A percentile compares a stretch with the other conserved stretches of the same genome.
phyloP scores from a whole-genome alignment of 2,797 vertebrate genomes.

The Thripadectes ignobilis region DNA sequence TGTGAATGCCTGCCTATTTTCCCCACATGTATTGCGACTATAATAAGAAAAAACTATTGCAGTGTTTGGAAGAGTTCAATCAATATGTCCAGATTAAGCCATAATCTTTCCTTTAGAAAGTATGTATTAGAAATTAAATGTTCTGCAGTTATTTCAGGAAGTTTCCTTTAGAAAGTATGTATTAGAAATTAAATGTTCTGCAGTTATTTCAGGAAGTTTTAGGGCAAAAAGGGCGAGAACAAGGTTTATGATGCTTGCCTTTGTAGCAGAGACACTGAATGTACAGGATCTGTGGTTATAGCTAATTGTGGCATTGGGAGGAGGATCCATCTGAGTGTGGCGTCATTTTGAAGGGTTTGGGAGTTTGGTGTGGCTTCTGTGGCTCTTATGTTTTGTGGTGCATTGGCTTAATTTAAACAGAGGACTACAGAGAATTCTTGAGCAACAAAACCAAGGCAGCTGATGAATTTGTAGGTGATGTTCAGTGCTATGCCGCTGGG shows the following conservation, averaged over 20 bases:
- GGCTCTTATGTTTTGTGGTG: background rate
- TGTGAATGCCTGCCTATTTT: background rate
- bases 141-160: background rate
- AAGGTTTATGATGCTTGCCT: background rate
- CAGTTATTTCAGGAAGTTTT: background rate
- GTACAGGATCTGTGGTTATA: background rate
- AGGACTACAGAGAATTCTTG: background rate
- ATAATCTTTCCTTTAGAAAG: background rate
- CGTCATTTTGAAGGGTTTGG: background rate
- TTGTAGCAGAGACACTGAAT: background rate
- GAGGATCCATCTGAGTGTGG: background rate
- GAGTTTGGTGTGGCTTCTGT: background rate
- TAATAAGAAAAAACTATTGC: background rate
- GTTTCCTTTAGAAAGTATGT: background rate
- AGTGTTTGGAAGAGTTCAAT: background rate
- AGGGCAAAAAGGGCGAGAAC: background rate
- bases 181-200: background rate
- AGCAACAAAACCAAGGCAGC: background rate
- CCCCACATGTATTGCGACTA: rapidly evolving
- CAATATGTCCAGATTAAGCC: background rate
- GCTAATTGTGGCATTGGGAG: background rate
- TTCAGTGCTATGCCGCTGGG: background rate
- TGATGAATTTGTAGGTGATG: background rate
- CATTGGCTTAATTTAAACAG: background rate
- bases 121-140: background rate